Base-by-base conservation (phyloP, 1,140 invertebrate species). In the Zaprionus camerounensis region DNA sequence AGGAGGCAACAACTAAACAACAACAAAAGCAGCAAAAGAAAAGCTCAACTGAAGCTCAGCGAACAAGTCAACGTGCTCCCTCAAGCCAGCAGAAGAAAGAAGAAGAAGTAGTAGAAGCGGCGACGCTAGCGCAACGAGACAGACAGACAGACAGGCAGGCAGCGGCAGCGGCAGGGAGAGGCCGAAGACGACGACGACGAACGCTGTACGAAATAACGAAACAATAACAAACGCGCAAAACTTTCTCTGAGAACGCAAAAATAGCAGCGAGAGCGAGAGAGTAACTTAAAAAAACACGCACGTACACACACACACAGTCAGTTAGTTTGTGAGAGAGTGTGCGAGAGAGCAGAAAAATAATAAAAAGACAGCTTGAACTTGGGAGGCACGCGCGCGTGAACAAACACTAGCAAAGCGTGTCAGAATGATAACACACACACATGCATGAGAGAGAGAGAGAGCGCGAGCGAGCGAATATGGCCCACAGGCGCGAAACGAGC, bases 171-270 rank as follows among this genome's bases (percentile, higher is more conserved):
- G 17, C 20, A 17, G 22, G 41, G 36, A 34, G n/a, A 46, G 59
- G 57, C 53, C 49, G 65, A 67, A 61, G 82, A 63, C 68, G 76
- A 87, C 58, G 58, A 3, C 84, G 77, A 80, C 79, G 82, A 85
- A 85, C 67, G 74, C 63, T 76, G 49, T 61, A 76, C 85, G 81
- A 80, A 88, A 90, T 88, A 88, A 85, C 85, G 86, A 88, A 88
- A 88, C 85, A 88, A 88, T 88, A 88, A 88, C 85, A 88, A 88
- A 88, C 85, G 78, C 81, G 86, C 85, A 78, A 88, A 88, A 88
- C 85, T 88, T 88, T 88, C 85, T 88, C 86, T 84, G 81, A 81
- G 82, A 63, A 76, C 63, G 56, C 36, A 24, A 76, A 41, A 58
- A 13, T 13, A 65, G 58, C 17, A 68, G 67, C 13, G 36, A 62